Percentiles rank a stretch among this genome's conserved stretches.
Evolutionary conservation across 2,113 vertebrate genomes (phyloP).

Genomic region (Spea multiplicata): DNA sequence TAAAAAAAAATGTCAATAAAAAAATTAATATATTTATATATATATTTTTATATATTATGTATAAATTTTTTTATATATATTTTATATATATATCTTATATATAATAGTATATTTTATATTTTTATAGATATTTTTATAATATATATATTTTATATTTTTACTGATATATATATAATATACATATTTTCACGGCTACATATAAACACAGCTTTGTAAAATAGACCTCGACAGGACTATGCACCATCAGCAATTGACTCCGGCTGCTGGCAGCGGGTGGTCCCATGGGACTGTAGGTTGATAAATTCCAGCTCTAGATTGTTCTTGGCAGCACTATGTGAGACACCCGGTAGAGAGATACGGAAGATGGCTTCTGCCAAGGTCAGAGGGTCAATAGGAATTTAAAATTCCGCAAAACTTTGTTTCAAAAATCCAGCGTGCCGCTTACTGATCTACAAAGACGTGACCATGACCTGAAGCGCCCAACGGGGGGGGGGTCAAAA

Average conservation of each 20-base stretch:
- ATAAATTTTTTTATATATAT: no score
- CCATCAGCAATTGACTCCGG: background rate
- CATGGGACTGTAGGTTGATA: background rate
- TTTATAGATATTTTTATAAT: no score
- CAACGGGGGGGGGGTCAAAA: background rate
- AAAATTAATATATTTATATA: no score
- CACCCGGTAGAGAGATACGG: background rate
- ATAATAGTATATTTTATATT: no score
- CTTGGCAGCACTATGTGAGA: background rate
- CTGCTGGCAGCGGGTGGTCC: background rate
- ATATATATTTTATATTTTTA: no score
- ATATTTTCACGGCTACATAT: background rate
- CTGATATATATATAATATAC: no score
- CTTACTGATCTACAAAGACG: background rate
- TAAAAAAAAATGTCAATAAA: no score
- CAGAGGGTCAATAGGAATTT: constrained; percentile 20
- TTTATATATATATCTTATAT: no score
- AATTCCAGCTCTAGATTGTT: background rate
- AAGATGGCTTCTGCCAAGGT: background rate
- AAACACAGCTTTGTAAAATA: background rate
- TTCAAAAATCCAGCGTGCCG: background rate
- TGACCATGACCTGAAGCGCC: background rate
- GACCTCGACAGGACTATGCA: background rate
- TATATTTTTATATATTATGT: no score
- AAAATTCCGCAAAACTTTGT: background rate